Evolutionary conservation across 53 echinoderm and acorn worm genomes (phyloP).

Genomic region (Luidia sarsii): DNA sequence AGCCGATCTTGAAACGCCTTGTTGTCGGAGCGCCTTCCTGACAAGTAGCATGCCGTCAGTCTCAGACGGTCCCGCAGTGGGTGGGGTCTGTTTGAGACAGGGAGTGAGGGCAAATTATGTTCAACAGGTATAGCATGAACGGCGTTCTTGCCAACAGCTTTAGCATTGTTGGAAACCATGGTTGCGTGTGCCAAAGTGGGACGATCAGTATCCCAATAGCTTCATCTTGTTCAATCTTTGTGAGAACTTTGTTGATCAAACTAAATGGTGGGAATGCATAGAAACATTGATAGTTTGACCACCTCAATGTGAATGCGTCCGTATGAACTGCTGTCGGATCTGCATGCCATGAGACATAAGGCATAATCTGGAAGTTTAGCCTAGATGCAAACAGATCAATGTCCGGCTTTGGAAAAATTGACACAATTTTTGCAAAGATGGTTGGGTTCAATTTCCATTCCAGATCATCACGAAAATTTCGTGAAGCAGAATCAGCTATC

Average conservation of each 20-base stretch:
- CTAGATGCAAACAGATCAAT: slow-evolving; percentile 17
- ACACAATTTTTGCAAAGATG: too few relatives aligned
- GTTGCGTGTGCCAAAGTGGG: too few relatives aligned
- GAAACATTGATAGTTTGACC: slow-evolving; percentile 15
- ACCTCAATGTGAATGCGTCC: too few relatives aligned
- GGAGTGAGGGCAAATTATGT: not conserved
- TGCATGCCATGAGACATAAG: slow-evolving; percentile 4
- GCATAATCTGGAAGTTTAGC: not conserved
- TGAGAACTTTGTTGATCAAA: not conserved
- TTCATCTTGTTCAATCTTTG: too few relatives aligned
- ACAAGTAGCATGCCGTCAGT: not conserved
- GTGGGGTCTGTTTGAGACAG: not conserved
- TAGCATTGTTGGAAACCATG: too few relatives aligned
- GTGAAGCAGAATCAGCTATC: too few relatives aligned
- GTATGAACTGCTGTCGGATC: not conserved
- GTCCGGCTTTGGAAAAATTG: slow-evolving; percentile 12
- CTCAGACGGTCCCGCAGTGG: not conserved
- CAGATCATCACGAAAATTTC: too few relatives aligned
- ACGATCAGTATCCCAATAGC: too few relatives aligned
- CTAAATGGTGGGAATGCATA: slow-evolving; percentile 20
- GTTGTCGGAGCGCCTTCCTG: too few relatives aligned
- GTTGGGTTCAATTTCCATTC: too few relatives aligned
- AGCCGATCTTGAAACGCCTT: too few relatives aligned
- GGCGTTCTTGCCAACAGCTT: too few relatives aligned
- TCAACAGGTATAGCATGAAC: not conserved